Evolutionary conservation across 2,797 vertebrate genomes (phyloP).

Genomic region (Sparidentex hasta): DNA sequence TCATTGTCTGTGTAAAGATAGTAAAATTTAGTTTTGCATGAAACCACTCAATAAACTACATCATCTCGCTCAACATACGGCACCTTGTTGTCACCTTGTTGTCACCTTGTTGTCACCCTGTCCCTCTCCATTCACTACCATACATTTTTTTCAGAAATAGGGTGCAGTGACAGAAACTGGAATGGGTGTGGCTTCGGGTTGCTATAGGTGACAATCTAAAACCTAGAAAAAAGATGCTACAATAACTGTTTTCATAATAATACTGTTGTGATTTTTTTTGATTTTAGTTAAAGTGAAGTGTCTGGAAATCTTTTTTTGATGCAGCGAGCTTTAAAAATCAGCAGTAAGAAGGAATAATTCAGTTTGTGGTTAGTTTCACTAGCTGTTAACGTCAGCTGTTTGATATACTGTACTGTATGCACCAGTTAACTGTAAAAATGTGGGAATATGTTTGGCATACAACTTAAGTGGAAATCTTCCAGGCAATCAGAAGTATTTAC

Average conservation of each 20-base stretch:
- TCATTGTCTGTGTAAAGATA: too few relatives aligned
- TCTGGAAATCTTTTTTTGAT: constrained; percentile 3
- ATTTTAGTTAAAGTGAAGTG: not conserved
- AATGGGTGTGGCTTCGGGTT: too few relatives aligned
- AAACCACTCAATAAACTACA: too few relatives aligned
- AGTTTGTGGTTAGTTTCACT: not conserved
- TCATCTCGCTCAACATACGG: too few relatives aligned
- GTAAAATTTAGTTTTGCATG: too few relatives aligned
- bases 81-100: too few relatives aligned
- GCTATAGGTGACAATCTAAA: not conserved
- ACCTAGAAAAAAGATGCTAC: not conserved
- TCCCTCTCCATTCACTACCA: too few relatives aligned
- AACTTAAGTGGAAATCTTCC: not conserved
- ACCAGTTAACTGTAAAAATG: not conserved
- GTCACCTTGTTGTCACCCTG: too few relatives aligned
- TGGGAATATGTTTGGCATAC: not conserved
- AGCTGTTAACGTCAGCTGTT: not conserved
- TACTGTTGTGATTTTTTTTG: too few relatives aligned
- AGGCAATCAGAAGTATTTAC: not conserved
- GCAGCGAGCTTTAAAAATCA: not conserved
- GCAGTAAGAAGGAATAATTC: not conserved
- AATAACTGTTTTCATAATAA: too few relatives aligned
- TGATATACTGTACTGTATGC: not conserved
- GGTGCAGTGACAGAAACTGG: too few relatives aligned
- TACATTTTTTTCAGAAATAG: too few relatives aligned